Evolutionary conservation across 2,888 invertebrate genomes (phyloP).

Genomic region (Drosophila villosipedis): DNA sequence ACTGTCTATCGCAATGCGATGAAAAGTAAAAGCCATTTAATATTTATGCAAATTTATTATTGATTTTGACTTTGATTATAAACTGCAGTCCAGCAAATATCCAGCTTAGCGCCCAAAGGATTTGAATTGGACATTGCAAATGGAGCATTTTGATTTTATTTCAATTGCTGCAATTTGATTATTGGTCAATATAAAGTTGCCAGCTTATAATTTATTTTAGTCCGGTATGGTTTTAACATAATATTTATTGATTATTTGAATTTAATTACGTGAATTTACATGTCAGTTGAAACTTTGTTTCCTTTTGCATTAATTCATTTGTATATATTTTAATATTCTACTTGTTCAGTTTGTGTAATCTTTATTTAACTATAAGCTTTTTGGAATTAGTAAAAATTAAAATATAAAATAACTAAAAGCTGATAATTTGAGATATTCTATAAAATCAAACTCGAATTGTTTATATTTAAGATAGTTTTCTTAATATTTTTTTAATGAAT

Average conservation of each 20-base stretch:
- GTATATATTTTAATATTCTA: not conserved
- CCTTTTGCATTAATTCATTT: not conserved
- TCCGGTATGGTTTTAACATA: no score
- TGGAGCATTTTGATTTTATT: conserved; percentile 15
- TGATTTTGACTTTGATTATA: conserved; percentile 61
- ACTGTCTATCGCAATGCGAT: conserved; percentile 24
- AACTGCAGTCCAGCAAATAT: conserved; percentile 15
- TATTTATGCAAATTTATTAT: conserved; percentile 70
- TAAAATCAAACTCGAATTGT: not conserved
- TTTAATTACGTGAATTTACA: not conserved
- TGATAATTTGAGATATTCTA: not conserved
- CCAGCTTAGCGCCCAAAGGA: conserved; percentile 22
- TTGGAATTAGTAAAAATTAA: not conserved
- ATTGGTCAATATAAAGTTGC: not conserved
- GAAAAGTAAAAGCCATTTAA: conserved; percentile 55
- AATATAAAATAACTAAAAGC: not conserved
- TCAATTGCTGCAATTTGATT: not conserved
- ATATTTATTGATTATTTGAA: not conserved
- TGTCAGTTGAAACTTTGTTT: not conserved
- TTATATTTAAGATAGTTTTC: not conserved
- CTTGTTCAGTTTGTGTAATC: not conserved
- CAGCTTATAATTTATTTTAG: not conserved
- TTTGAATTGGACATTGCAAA: not conserved
- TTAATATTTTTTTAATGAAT: not conserved
- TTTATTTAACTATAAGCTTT: not conserved